These are phyloP conservation scores for Himalopsyche japonica DNA, from an alignment of 2,888 invertebrate genomes.

Conservation along the genomic window DNA sequence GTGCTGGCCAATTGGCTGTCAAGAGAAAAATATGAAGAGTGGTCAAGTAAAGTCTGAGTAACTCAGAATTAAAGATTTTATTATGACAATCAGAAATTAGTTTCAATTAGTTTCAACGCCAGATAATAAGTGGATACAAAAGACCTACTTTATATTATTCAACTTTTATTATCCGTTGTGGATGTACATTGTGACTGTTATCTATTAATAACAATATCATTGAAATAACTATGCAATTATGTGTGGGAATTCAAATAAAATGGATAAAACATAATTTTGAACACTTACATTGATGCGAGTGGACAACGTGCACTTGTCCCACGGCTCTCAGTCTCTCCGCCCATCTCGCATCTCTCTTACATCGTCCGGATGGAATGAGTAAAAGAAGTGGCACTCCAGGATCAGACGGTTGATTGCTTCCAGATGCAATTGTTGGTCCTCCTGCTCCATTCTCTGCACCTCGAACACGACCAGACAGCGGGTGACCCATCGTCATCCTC, in stretches of 20 bases:
- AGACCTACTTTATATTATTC: too few relatives aligned
- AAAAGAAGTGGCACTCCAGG: conserved; percentile 42
- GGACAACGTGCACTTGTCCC: conserved; percentile 43
- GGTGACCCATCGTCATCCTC: conserved; percentile 38
- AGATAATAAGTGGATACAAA: too few relatives aligned
- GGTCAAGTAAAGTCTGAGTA: too few relatives aligned
- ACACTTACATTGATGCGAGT: conserved; percentile 37
- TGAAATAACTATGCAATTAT: too few relatives aligned
- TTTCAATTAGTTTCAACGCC: too few relatives aligned
- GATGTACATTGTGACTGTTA: too few relatives aligned
- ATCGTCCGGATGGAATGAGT: conserved; percentile 44
- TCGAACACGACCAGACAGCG: conserved; percentile 35
- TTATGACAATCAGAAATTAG: too few relatives aligned
- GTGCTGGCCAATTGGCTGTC: conserved; percentile 34
- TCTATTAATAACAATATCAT: too few relatives aligned
- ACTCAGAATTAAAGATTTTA: too few relatives aligned
- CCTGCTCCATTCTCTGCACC: conserved; percentile 37
- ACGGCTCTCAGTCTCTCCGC: conserved; percentile 44
- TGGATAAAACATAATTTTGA: not conserved
- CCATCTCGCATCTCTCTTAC: conserved; percentile 45
- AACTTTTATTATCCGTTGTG: too few relatives aligned
- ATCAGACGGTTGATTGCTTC: conserved; percentile 23
- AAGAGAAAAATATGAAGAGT: not conserved
- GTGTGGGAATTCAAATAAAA: too few relatives aligned
- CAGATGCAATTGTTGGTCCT: conserved; percentile 36